Base-by-base conservation (phyloP, 1,140 invertebrate species). In the Pemphigus obesinymphae region DNA sequence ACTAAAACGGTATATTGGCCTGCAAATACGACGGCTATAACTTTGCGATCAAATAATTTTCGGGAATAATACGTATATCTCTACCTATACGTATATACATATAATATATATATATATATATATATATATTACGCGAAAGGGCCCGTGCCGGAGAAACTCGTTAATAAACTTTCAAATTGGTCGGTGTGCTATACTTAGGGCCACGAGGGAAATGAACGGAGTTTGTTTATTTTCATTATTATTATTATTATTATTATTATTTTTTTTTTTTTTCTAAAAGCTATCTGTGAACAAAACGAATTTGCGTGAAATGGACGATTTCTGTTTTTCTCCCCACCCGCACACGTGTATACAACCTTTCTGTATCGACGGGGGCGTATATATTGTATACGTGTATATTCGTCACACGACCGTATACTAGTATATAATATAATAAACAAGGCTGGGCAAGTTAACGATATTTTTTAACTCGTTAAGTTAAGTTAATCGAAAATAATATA, bases 11-110 rank as follows among this genome's bases (percentile, higher is more conserved):
- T 70, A 5, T 70, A n/a, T n/a, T 45, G 40, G 23, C 68, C 68
- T n/a, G n/a, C n/a, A n/a, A 26, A 43, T 70, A 70, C 23, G n/a
- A 10, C 73, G n/a, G n/a, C n/a, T n/a, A n/a, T 37, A 78, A 78
- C 75, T 78, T 78, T 78, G 53, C 50, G 58, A 78, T 78, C 75
- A 58, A 78, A 78, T 78, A 34, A 55, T 78, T 78, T 78, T 58
- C 75, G 23, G 31, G 15, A 53, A 78, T 58, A 78, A 78, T 70
- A 40, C 66, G 23, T 40, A 23, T 40, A n/a, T n/a, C n/a, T n/a
- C n/a, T n/a, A n/a, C n/a, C n/a, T n/a, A n/a, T n/a, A n/a, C n/a
- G n/a, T n/a, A n/a, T n/a, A n/a, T n/a, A n/a, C n/a, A n/a, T n/a
- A n/a, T n/a, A n/a, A n/a, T n/a, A n/a, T n/a, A n/a, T n/a, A n/a